Percentiles rank a stretch among this genome's conserved stretches.
Conservation (phyloP, 1,140 invertebrate species). For the Melipona quadrifasciata region DNA sequence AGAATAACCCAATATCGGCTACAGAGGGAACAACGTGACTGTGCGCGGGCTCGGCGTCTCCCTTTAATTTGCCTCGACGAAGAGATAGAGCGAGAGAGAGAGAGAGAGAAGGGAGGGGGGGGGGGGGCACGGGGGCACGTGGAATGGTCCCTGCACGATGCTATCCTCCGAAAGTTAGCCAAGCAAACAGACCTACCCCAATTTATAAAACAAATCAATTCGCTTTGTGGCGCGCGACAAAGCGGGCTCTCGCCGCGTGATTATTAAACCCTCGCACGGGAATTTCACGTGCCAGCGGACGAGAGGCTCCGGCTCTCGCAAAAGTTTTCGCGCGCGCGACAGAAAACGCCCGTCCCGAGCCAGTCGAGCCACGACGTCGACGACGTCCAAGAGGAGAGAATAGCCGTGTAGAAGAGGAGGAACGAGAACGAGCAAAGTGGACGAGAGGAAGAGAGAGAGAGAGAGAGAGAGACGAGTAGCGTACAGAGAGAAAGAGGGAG, state of each 20-base stretch:
- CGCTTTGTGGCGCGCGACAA: conserved; percentile 45
- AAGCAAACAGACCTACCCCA: conserved; percentile 56
- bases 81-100: background rate
- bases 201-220: conserved; percentile 57
- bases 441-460: background rate
- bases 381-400: background rate
- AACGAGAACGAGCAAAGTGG: background rate
- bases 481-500: no score
- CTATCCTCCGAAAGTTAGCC: conserved; percentile 43
- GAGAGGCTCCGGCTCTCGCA: conserved; percentile 12
- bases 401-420: background rate
- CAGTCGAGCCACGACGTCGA: conserved; percentile 1
- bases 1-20: background rate
- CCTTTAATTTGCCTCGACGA: conserved; percentile 28
- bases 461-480: background rate
- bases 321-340: conserved; percentile 48
- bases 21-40: no score
- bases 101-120: no score
- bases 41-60: background rate
- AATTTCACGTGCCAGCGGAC: conserved; percentile 48
- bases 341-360: conserved; percentile 35
- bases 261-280: conserved; percentile 48
- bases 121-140: background rate
- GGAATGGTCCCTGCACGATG: conserved; percentile 9
- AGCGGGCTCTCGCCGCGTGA: conserved; percentile 28